phyloP scores from a whole-genome alignment of 2,888 invertebrate genomes.

The Nomada fabriciana region DNA sequence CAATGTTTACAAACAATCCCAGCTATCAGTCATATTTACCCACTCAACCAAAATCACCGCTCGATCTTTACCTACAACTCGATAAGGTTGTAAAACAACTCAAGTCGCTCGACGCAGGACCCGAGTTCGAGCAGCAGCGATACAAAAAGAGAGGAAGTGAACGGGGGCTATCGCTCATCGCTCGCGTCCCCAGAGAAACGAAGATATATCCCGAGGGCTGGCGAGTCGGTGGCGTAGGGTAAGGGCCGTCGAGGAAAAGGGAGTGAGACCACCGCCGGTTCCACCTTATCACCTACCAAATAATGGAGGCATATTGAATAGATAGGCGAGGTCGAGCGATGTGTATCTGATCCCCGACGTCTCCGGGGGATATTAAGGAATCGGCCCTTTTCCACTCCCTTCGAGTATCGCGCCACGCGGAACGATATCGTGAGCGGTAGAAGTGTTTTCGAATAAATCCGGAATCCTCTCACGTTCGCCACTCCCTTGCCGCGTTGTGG shows the following conservation, averaged over 20 bases:
- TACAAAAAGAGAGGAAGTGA: constrained; percentile 48
- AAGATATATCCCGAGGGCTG: constrained; percentile 71
- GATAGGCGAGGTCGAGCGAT: constrained; percentile 81
- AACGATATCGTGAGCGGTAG: constrained; percentile 35
- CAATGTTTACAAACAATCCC: neutral
- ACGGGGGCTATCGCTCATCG: constrained; percentile 78
- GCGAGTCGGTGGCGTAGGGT: constrained; percentile 60
- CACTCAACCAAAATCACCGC: neutral
- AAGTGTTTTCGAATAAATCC: constrained; percentile 72
- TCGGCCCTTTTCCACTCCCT: constrained; percentile 72
- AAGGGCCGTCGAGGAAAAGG: constrained; percentile 53
- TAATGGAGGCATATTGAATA: constrained; percentile 83
- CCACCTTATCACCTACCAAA: constrained; percentile 83
- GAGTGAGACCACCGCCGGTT: constrained; percentile 58
- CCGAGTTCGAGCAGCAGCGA: constrained; percentile 36
- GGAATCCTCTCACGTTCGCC: constrained; percentile 63
- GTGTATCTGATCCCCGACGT: constrained; percentile 79
- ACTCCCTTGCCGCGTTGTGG: constrained; percentile 14
- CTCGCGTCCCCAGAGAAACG: constrained; percentile 75
- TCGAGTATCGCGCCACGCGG: constrained; percentile 40
- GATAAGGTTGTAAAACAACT: constrained; percentile 54
- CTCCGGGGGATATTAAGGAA: constrained; percentile 81
- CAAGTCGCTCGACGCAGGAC: neutral
- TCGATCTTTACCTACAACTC: constrained; percentile 4
- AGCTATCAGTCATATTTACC: neutral